phyloP scores from a whole-genome alignment of 2,888 invertebrate species.

The Mythimna impura region DNA sequence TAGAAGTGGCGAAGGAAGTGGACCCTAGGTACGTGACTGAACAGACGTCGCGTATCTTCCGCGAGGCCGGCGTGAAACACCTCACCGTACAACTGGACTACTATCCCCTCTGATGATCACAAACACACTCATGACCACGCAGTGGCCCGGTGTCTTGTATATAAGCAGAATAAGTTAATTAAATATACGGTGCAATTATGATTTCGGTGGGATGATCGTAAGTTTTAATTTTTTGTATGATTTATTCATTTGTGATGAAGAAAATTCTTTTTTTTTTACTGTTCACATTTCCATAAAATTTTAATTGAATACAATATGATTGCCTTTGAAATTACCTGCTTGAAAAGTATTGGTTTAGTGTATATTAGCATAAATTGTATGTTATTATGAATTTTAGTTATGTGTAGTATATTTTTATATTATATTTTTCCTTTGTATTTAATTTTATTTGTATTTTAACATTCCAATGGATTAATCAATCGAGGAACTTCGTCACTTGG shows the following conservation, averaged over 20 bases:
- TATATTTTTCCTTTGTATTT: conserved; percentile 60
- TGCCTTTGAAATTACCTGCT: conserved; percentile 57
- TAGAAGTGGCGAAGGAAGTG: conserved; percentile 98
- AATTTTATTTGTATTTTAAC: conserved; percentile 61
- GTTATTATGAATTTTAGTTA: conserved; percentile 41
- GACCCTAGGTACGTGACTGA: conserved; percentile 98
- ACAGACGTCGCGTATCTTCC: conserved; percentile 98
- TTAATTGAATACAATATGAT: conserved; percentile 42
- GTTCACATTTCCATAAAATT: conserved; percentile 48
- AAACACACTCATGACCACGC: conserved; percentile 67
- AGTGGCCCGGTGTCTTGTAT: conserved; percentile 64
- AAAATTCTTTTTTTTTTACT: conserved; percentile 44
- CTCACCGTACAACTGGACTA: conserved; percentile 98
- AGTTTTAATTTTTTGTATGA: conserved; percentile 61
- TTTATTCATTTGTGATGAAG: conserved; percentile 56
- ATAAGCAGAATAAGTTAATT: conserved; percentile 68
- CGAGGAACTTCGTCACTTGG: conserved; percentile 24
- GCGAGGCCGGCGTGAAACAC: conserved; percentile 97
- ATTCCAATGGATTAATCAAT: conserved; percentile 60
- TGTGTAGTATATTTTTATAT: conserved; percentile 63
- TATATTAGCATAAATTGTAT: conserved; percentile 55
- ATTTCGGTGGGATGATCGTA: conserved; percentile 58
- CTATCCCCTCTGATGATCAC: conserved; percentile 91
- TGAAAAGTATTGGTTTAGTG: conserved; percentile 59
- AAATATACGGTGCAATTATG: conserved; percentile 68